Base-by-base conservation (phyloP, 92 coral and sea anemone genomes). In the Ricordea florida region DNA sequence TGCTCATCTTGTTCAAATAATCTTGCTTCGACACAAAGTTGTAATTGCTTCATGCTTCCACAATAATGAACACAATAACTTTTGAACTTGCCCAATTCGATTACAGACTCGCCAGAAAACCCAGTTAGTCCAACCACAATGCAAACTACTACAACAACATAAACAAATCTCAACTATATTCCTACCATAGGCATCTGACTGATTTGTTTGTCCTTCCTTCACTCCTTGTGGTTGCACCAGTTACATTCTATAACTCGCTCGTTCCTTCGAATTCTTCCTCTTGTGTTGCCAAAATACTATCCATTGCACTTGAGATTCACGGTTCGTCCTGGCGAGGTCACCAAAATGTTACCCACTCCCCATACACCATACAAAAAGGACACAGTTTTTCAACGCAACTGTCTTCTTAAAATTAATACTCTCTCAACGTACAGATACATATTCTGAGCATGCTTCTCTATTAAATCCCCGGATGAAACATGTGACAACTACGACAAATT, bases 1-100 rank as follows among this genome's bases (percentile, higher is more conserved):
- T 37, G 58, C 76, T 66, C 74, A 64, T 64, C 76, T 53, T 78
- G 83, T 9, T 66, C 34, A 29, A 33, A 47, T 36, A 64, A 32
- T 65, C 16, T 40, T 14, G 61, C 60, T 10, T 77, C 59, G 4
- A 65, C 58, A 51, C 56, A 32, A 0, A 48, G 34, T 56, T 48
- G 66, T 2, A 74, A 40, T 47, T 27, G 57, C 51, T 66, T 57
- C 58, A 45, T 64, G 25, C 10, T 60, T 17, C 25, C 53, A 25
- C 42, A 62, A 62, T 36, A 23, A 2, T 21, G 34, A 26, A 32
- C 37, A 4, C 46, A 58, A 46, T 46, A 13, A 34, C 21, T 36
- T 58, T 36, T 31, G 37, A 58, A 35, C 1, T 17, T 20, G 31
- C 36, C 6, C 65, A n/a, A 58, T 20, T 28, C 5, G 29, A 3